Base-by-base conservation (phyloP, 92 coral and sea anemone species). In the Bergia sp. region DNA sequence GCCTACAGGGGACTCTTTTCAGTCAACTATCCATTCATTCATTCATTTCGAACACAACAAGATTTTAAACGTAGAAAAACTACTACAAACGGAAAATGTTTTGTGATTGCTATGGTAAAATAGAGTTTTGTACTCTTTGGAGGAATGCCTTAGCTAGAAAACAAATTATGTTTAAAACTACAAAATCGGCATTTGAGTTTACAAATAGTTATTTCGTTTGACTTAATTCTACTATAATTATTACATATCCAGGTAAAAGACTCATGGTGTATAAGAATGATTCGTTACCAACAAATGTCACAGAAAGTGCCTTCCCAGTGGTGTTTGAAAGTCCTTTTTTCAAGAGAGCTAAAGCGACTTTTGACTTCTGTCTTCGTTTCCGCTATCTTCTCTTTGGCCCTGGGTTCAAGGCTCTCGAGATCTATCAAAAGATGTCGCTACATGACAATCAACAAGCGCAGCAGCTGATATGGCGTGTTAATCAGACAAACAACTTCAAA, bases 341-440 rank as follows among this genome's bases (percentile, higher is more conserved):
- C 74, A 88, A 72, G n/a, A 92, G 94, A 40, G 89, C 93, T 21
- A 77, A 88, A 37, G 43, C 49, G 1, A 90, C 83, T 20, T 89
- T 79, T 72, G 89, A 61, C 37, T 50, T 93, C 47, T 95, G 98
- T 21, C 87, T 95, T 29, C 81, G 91, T 71, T 95, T 95, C 89
- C 86, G 89, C 5, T 95, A 93, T 79, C 79, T 89, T 75, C 89
- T 95, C 42, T 91, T 88, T 66, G 94, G 96, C 47, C 86, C 92
- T 72, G 98, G 92, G 8, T 75, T 37, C 29, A 91, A 89, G 58
- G 50, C 42, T 15, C 92, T 95, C 58, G 93, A 91, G n/a, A 39
- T 95, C 13, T 95, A 89, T 77, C 98, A 95, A 53, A 85, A 82
- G 18, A 39, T 95, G 13, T 76, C 91, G 38, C 67, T 76, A 36